Evolutionary conservation across 1,140 invertebrate species (phyloP), one percentile per base, ranked within the genome.

Genomic region (Eubasilissa regina): DNA sequence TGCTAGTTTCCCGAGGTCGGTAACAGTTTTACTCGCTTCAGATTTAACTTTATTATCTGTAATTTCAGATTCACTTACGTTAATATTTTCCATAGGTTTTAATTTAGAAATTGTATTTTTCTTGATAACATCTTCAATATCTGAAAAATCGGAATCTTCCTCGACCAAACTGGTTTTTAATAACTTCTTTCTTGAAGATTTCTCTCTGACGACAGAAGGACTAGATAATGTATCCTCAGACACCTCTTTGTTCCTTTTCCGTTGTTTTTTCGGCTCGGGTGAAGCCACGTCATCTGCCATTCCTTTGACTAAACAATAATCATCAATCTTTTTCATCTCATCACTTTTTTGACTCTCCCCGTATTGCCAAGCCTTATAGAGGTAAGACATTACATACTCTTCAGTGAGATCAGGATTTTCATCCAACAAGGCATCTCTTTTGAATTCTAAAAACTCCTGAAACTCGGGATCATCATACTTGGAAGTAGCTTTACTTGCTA

Each of bases 331-430:
- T 80, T 80, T 82, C 85, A 85, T 75, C 86, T 87, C 51, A 77
- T 85, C 44, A 83, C 80, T 47, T 83, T 84, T 73, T 81, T 73
- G 13, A 76, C 47, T 84, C 81, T 90, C 88, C 86, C 90, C 84
- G 80, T 89, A 89, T 21, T 87, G 79, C 90, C 90, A 92, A 44
- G 88, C 89, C 80, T 90, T 89, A 21, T 88, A 87, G 45, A 91
- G 84, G 85, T 91, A 91, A 48, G 84, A 85, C 25, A 86, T 86
- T 13, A 91, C 89, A 75, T 91, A 88, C 0, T 86, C 84, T 80
- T 89, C 85, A 3, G 85, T 86, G 12, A 90, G 85, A 74, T 90
- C 86, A 7, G 90, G 90, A 85, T 91, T 84, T 82, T 90, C 86
- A 66, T 90, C 89, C 66, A 88, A 86, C 8, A 90, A 72, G 10